These are phyloP conservation scores for human (Homo sapiens) DNA, from an alignment of 2,113 vertebrate genomes.

Conservation along the genomic window DNA sequence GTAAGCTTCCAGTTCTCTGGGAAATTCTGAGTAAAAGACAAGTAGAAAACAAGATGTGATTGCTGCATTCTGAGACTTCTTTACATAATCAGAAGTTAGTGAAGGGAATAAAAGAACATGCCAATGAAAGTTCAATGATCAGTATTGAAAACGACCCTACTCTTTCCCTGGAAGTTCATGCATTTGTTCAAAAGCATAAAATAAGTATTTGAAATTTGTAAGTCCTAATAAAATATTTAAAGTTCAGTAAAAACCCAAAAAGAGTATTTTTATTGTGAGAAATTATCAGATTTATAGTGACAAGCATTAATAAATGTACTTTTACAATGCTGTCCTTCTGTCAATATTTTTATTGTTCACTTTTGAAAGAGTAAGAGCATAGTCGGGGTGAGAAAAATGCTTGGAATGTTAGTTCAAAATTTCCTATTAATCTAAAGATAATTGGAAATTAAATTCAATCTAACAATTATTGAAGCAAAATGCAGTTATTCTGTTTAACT, in stretches of 20 bases:
- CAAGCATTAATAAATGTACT: background rate
- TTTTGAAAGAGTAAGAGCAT: background rate
- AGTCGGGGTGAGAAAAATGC: slow-evolving; percentile 5
- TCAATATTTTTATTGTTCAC: background rate
- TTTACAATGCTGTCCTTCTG: background rate
- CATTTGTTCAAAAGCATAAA: background rate
- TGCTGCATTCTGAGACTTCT: background rate
- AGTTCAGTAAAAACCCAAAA: background rate
- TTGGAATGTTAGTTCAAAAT: background rate
- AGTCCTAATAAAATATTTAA: background rate
- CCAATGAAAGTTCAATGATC: background rate
- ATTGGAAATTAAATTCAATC: slow-evolving; percentile 5
- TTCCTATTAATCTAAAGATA: background rate
- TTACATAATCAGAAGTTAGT: background rate
- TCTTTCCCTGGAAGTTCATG: background rate
- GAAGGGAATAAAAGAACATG: background rate
- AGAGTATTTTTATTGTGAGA: background rate
- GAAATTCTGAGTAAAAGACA: background rate
- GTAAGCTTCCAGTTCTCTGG: slow-evolving; percentile 16
- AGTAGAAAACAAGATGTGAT: background rate
- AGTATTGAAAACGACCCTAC: background rate
- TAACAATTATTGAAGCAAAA: slow-evolving; percentile 28
- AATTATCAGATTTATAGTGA: background rate
- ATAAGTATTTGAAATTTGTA: background rate
- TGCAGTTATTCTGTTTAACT: background rate